Evolutionary conservation across 2,113 vertebrate species (phyloP), one percentile per base, ranked within the genome.

Genomic region (Sander lucioperca): DNA sequence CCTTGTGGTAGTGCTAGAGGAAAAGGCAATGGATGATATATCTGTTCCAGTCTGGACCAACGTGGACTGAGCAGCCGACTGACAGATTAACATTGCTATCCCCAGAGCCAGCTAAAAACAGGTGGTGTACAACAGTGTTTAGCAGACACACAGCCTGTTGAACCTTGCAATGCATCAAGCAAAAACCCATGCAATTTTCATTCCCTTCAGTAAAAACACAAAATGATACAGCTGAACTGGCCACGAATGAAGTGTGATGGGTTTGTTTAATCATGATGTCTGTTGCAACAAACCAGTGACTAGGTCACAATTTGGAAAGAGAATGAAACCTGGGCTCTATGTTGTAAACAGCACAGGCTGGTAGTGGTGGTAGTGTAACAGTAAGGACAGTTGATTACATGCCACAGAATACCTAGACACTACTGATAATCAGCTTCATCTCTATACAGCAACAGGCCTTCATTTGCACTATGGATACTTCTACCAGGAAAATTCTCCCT

Each of bases 371-470:
- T 14, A 27, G 21, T 50, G 11, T 30, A 12, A 48, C 27, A 63
- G 10, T 36, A 48, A 39, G 45, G 10, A 58, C 30, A 33, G 56
- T 69, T 74, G 69, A 74, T 59, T 47, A 73, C 61, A 53, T 36
- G 12, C 23, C 62, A 70, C 2, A 15, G 25, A 51, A 50, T 45
- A 54, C 43, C 30, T 25, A 39, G 53, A 58, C n/a, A 27, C 18
- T 11, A 2, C 43, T 72, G 25, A 71, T 71, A 36, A 48, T 14
- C 18, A 71, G 25, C 3, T 61, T 18, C 53, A 27, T 13, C 25
- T 2, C 48, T 73, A 50, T 21, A 71, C 13, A 71, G 48, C 51
- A 33, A 43, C 0, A 74, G 62, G 0, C 56, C 51, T 25, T 77
- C 11, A 0, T 77, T 81, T 81, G 25, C 62, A 56, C 61, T 68